Base-by-base conservation (phyloP, 2,113 vertebrate genomes). In the Poecile atricapillus region DNA sequence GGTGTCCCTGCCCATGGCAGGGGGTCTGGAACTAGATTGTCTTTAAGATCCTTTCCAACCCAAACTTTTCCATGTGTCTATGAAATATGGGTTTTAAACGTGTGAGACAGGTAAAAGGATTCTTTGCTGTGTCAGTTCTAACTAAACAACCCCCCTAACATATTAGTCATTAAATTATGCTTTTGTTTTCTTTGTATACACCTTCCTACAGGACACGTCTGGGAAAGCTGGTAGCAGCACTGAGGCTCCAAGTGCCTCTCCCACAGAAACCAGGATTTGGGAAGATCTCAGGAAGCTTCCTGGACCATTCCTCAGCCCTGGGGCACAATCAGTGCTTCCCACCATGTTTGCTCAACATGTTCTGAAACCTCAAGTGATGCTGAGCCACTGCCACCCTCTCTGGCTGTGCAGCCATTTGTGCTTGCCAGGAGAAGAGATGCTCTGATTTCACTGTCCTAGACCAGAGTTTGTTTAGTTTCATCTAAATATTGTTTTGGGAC, bases 151-250 rank as follows among this genome's bases (percentile, higher is more conserved):
- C 4, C 17, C 35, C 1, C 13, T 21, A 8, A 83, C 35, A 31
- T 62, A 46, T 23, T 7, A 31, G 11, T 27, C 9, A 7, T 65
- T 65, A 84, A 81, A 62, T 49, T 11, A 13, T 16, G 7, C 4
- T 80, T 86, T 46, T 70, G 8, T 30, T 75, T 78, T 31, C 43
- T 55, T 63, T 6, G 2, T 46, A 60, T 27, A 10, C 35, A 28
- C 9, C 27, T 82, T 83, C 70, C 47, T 55, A 8, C 5, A 55
- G 49, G 53, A 25, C 27, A 15, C 0, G 0, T 13, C 78, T 75
- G 74, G 46, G 65, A 87, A 59, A 50, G 18, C 5, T 70, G 43
- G 15, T 22, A 8, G 14, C 6, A n/a, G 49, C 33, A n/a, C 3
- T 1, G 1, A n/a, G 46, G 31, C 19, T 91, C 31, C 11, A 1